Conservation (phyloP, 2,113 vertebrate species). For the Microtus pennsylvanicus region DNA sequence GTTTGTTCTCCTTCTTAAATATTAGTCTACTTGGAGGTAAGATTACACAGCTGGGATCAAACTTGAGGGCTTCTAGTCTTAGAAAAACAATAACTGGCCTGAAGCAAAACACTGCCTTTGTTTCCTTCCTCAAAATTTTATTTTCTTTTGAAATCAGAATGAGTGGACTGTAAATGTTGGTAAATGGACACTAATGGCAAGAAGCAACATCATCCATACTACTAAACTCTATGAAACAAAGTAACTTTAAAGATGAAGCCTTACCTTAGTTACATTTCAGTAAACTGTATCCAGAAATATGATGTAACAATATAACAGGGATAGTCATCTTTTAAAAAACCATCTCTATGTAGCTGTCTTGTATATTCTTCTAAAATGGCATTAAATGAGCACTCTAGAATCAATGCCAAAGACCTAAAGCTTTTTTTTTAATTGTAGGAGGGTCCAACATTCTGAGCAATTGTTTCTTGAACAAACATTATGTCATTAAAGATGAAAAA, state of each 20-base stretch:
- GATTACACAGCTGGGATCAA: background rate
- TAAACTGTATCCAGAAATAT: constrained; percentile 48
- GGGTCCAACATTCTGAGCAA: constrained; percentile 17
- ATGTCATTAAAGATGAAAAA: constrained; percentile 52
- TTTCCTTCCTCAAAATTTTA: constrained; percentile 31
- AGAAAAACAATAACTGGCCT: constrained; percentile 21
- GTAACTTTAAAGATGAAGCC: constrained; percentile 40
- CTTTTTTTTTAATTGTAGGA: constrained; percentile 7
- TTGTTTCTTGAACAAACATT: constrained; percentile 15
- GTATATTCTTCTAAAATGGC: background rate
- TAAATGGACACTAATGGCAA: background rate
- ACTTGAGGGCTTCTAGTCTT: constrained; percentile 34
- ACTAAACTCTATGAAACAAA: constrained; percentile 2
- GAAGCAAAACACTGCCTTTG: constrained; percentile 29
- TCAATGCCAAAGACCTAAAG: constrained; percentile 9
- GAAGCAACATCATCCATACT: background rate
- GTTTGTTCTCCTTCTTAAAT: constrained; percentile 10
- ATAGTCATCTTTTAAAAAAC: background rate
- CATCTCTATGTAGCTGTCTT: background rate
- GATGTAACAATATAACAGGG: background rate
- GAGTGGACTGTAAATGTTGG: background rate
- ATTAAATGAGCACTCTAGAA: background rate
- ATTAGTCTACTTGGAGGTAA: background rate
- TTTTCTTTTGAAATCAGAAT: constrained; percentile 38
- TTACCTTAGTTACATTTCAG: constrained; percentile 33